phyloP scores from a whole-genome alignment of 2,888 invertebrate genomes.

The Escarpia spicata region DNA sequence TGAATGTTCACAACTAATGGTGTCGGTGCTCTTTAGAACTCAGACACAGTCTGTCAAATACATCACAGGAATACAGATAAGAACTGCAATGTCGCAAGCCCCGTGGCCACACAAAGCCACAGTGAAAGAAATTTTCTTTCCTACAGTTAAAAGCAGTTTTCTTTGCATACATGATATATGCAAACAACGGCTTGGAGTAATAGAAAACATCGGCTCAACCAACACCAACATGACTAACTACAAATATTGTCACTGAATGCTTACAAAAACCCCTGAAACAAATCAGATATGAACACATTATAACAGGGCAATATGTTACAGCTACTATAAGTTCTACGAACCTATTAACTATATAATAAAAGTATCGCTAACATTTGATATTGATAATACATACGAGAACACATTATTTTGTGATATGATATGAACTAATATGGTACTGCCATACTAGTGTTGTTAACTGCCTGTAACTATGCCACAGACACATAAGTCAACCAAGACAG shows the following conservation, averaged over 20 bases:
- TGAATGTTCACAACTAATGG: background rate
- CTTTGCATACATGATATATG: background rate
- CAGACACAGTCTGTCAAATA: background rate
- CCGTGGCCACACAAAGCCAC: background rate
- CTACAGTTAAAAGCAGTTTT: background rate
- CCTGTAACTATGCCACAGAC: background rate
- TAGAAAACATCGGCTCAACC: background rate
- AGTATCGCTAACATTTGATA: background rate
- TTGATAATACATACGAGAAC: background rate
- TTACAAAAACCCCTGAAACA: background rate
- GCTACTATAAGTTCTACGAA: background rate
- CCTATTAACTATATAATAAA: background rate
- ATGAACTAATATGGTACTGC: background rate
- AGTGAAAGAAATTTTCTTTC: background rate
- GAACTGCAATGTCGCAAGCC: background rate
- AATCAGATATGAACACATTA: conserved; percentile 16
- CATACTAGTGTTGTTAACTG: background rate
- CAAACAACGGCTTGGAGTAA: background rate
- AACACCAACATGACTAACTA: conserved; percentile 6
- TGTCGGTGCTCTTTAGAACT: background rate
- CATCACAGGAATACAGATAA: background rate
- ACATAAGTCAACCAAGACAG: background rate
- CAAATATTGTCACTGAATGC: conserved; percentile 1
- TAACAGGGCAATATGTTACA: background rate
- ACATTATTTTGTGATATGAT: background rate